A percentile compares a stretch with the other conserved stretches of the same genome.
Conservation (phyloP, 2,888 invertebrate species). For the Ellobium chinense region DNA sequence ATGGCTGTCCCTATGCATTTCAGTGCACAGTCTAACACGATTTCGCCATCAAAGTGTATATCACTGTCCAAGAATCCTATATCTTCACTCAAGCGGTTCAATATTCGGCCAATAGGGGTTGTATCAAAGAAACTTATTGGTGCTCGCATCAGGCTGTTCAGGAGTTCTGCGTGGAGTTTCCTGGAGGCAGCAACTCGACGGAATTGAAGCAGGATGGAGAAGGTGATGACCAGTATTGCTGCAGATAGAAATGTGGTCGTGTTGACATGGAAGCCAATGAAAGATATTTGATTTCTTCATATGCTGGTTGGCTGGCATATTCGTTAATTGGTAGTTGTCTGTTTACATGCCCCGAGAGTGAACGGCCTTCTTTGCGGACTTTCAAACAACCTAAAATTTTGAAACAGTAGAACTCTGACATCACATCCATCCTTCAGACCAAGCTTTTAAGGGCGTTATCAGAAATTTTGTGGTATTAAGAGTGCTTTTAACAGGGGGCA, state of each 20-base stretch:
- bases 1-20: slow-evolving; percentile 59
- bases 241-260: not conserved
- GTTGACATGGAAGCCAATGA: too few relatives aligned
- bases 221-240: slow-evolving; percentile 27
- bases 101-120: slow-evolving; percentile 42
- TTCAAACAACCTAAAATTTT: too few relatives aligned
- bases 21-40: slow-evolving; percentile 50
- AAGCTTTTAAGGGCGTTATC: too few relatives aligned
- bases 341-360: too few relatives aligned
- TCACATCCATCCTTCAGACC: too few relatives aligned
- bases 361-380: too few relatives aligned
- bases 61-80: slow-evolving; percentile 41
- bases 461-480: too few relatives aligned
- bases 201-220: slow-evolving; percentile 18
- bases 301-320: too few relatives aligned
- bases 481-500: too few relatives aligned
- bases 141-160: slow-evolving; percentile 31
- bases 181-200: slow-evolving; percentile 20
- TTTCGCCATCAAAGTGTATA: slow-evolving; percentile 29
- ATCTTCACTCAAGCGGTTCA: slow-evolving; percentile 42
- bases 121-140: slow-evolving; percentile 44
- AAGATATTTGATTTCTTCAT: too few relatives aligned
- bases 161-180: slow-evolving; percentile 27
- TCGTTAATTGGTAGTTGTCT: too few relatives aligned
- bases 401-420: too few relatives aligned